phyloP scores from a whole-genome alignment of 1,140 invertebrate species.

The Drosophila biarmipes region DNA sequence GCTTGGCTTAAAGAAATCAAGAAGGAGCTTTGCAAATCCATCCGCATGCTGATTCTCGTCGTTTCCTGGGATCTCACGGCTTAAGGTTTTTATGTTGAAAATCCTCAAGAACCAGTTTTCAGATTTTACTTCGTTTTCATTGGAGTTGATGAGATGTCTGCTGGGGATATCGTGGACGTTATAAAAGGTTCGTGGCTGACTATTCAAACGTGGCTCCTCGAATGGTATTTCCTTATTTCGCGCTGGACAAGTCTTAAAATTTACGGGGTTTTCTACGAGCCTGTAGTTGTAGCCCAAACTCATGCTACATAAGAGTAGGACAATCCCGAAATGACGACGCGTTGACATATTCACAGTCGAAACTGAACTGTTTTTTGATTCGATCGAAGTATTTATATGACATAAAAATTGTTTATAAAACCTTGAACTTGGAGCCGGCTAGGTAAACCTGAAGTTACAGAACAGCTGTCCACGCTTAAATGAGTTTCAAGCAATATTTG shows the following conservation, averaged over 20 bases:
- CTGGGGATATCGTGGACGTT: conserved; percentile 8
- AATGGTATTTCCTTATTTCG: background rate
- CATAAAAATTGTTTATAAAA: background rate
- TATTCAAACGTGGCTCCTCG: background rate
- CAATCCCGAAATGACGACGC: conserved; percentile 8
- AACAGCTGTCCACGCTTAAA: conserved; percentile 50
- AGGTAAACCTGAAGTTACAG: conserved; percentile 17
- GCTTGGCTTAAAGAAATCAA: background rate
- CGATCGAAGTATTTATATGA: conserved; percentile 38
- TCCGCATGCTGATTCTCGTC: conserved; percentile 1
- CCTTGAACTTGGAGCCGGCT: conserved; percentile 51
- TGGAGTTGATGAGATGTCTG: background rate
- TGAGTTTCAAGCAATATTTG: conserved; percentile 11
- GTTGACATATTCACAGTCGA: conserved; percentile 37
- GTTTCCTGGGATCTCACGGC: background rate
- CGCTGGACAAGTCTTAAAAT: conserved; percentile 31
- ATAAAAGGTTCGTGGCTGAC: conserved; percentile 28
- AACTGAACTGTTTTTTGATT: conserved; percentile 31
- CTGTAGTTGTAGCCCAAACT: conserved; percentile 19
- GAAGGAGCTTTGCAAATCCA: background rate
- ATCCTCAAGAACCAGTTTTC: conserved; percentile 43
- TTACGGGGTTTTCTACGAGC: conserved; percentile 11
- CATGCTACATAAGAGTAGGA: conserved; percentile 6
- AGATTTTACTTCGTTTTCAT: conserved; percentile 1
- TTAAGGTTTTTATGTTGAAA: conserved; percentile 33